Base-by-base conservation (phyloP, 1,140 invertebrate species). In the Palaemon carinicauda region DNA sequence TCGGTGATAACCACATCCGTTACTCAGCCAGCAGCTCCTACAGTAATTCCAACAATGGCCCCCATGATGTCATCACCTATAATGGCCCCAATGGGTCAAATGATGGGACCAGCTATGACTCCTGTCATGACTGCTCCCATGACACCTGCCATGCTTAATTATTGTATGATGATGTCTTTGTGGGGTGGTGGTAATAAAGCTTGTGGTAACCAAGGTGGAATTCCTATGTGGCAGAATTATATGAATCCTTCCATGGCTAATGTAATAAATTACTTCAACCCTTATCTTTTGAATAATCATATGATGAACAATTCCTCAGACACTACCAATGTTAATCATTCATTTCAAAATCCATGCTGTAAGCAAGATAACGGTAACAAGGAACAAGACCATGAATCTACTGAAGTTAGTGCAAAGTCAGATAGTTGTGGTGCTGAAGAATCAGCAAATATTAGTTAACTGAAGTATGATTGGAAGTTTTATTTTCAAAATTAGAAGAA, bases 131-230 rank as follows among this genome's bases (percentile, higher is more conserved):
- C 24, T 4, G 24, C 65, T 17, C 24, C 65, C 7, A 79, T 79
- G 77, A 54, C 78, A 7, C 78, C 78, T 60, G 78, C 78, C 54
- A 80, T 80, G 78, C 31, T 80, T 17, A 80, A 80, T 54, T 80
- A 80, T 31, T 80, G 29, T 21, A 80, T 80, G 78, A 80, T 80
- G 78, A 80, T 80, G 78, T 80, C 78, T 1, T 31, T 80, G n/a
- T 80, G 78, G 78, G 78, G 65, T 14, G 65, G 78, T 21, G 78
- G 56, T n/a, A 80, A 80, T 33, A 14, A 52, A 24, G 21, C 52
- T 17, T 21, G 52, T 4, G n/a, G 15, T 19, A 19, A 33, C 7
- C 41, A 41, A 41, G 41, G 41, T 9, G 78, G 56, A 17, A 19
- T 29, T 19, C 10, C 53, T 7, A 33, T 80, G 27, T 80, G 78